These are phyloP conservation scores for Caranx melampygus DNA, from an alignment of 2,113 vertebrate species.

Conservation along the genomic window DNA sequence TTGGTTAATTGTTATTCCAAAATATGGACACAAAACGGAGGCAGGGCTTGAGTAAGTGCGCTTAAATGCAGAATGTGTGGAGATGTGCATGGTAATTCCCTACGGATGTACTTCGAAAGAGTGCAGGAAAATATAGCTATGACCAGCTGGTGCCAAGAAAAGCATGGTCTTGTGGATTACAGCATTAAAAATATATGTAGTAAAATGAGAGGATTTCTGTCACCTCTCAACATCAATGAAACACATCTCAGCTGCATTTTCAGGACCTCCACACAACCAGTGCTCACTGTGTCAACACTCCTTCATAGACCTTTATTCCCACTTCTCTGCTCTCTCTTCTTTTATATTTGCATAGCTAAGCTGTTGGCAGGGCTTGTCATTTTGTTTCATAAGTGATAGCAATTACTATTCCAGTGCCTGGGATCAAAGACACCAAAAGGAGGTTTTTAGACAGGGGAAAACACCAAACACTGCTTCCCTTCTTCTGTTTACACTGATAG, in stretches of 20 bases:
- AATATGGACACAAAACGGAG: conserved; percentile 4
- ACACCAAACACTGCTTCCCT: conserved; percentile 64
- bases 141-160: not conserved
- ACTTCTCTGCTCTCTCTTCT: conserved; percentile 15
- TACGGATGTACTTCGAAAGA: conserved; percentile 18
- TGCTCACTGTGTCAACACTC: not conserved
- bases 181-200: conserved; percentile 13
- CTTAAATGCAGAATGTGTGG: conserved; percentile 1
- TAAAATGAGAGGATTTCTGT: not conserved
- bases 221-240: not conserved
- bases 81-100: not conserved
- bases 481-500: conserved; percentile 78
- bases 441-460: conserved; percentile 68
- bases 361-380: conserved; percentile 68
- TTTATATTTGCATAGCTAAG: conserved; percentile 67
- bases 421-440: conserved; percentile 79
- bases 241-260: conserved; percentile 4
- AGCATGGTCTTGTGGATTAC: conserved; percentile 3
- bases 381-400: conserved; percentile 75
- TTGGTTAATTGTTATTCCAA: conserved; percentile 30
- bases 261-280: conserved; percentile 7
- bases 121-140: not conserved
- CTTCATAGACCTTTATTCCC: conserved; percentile 32
- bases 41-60: not conserved
- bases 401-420: conserved; percentile 71